Percentiles rank a stretch among this genome's conserved stretches.
Conservation (phyloP, 1,140 invertebrate species). For the Diabrotica virgifera region DNA sequence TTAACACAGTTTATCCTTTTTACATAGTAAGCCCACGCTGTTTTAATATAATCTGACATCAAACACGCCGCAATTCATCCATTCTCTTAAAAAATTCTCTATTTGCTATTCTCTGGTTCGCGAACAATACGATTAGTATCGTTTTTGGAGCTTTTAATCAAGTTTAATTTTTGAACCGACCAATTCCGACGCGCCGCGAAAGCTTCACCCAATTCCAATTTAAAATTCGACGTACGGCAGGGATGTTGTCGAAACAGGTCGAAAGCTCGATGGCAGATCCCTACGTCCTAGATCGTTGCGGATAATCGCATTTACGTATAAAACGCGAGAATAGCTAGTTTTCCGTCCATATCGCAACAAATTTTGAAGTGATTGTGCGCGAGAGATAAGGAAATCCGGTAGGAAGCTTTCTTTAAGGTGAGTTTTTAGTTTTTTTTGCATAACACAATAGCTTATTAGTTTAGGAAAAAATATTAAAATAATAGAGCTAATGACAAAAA, state of each 20-base stretch:
- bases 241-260: neutral
- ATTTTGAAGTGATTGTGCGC: constrained; percentile 12
- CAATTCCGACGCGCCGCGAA: neutral
- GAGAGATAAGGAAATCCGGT: too few relatives aligned
- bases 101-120: too few relatives aligned
- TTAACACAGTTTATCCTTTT: too few relatives aligned
- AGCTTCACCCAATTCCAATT: constrained; percentile 6
- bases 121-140: neutral
- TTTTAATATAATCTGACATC: too few relatives aligned
- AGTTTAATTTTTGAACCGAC: neutral
- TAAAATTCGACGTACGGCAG: constrained; percentile 4
- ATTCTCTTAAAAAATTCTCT: too few relatives aligned
- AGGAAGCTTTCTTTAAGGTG: too few relatives aligned
- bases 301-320: constrained; percentile 11
- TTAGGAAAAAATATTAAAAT: too few relatives aligned
- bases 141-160: constrained; percentile 3
- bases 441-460: too few relatives aligned
- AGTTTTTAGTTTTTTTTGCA: too few relatives aligned
- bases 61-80: too few relatives aligned
- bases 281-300: constrained; percentile 14
- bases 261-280: constrained; percentile 18
- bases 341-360: constrained; percentile 21
- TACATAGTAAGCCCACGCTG: too few relatives aligned
- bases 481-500: too few relatives aligned
- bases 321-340: constrained; percentile 15